phyloP scores from a whole-genome alignment of 1,140 invertebrate genomes.

The Cataglyphis hispanica region DNA sequence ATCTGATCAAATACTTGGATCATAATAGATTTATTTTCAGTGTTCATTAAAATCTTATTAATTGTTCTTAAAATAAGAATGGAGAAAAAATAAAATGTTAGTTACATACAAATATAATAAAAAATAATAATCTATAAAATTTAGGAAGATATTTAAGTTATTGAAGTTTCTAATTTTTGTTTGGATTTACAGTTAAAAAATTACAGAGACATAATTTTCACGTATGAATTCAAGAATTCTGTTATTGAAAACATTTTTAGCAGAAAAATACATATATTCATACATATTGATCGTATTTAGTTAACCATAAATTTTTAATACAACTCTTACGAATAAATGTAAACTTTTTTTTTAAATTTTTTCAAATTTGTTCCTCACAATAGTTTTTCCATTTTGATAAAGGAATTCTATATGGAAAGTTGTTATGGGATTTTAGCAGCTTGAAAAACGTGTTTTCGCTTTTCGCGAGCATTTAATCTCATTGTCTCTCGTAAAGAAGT shows the following conservation, averaged over 20 bases:
- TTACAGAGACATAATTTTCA: too few species aligned
- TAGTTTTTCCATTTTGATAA: not conserved
- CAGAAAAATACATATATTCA: too few species aligned
- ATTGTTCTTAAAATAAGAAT: too few species aligned
- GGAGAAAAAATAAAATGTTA: too few species aligned
- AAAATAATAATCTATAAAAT: too few species aligned
- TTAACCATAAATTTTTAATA: slow-evolving; percentile 3
- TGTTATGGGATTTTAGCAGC: not conserved
- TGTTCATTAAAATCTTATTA: not conserved
- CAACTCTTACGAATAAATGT: not conserved
- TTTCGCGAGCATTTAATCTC: slow-evolving; percentile 16
- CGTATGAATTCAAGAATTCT: too few species aligned
- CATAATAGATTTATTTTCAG: too few species aligned
- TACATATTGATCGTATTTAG: not conserved
- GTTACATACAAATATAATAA: too few species aligned
- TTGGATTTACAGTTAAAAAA: too few species aligned
- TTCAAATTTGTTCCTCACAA: not conserved
- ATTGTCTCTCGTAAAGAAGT: not conserved
- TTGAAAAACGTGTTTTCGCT: not conserved
- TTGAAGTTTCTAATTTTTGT: too few species aligned
- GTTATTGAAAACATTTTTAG: too few species aligned
- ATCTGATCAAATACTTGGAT: not conserved
- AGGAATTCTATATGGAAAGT: not conserved
- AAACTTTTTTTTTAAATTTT: not conserved
- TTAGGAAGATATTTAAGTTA: not conserved